phyloP scores from a whole-genome alignment of 2,797 vertebrate species.

The Podargus strigoides region DNA sequence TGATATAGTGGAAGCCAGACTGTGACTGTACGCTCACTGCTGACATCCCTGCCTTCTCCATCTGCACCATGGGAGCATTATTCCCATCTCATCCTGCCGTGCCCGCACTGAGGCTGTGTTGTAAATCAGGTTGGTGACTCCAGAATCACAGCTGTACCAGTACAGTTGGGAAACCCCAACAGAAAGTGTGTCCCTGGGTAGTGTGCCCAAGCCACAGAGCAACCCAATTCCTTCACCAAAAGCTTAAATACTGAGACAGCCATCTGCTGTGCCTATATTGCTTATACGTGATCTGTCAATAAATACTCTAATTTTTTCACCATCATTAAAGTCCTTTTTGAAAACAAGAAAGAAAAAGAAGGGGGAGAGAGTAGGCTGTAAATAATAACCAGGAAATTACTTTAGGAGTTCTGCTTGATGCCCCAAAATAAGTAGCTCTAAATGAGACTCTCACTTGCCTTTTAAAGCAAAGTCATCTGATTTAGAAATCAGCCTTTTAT shows the following conservation, averaged over 20 bases:
- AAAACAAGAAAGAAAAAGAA: background rate
- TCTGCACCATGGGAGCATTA: fast-evolving
- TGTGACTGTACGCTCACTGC: fast-evolving
- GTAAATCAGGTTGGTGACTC: background rate
- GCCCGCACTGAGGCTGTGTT: fast-evolving
- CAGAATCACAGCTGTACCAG: background rate
- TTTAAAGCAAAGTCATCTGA: background rate
- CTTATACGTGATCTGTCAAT: background rate
- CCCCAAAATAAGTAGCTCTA: background rate
- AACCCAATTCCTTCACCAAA: background rate
- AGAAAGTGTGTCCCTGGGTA: background rate
- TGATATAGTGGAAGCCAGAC: background rate
- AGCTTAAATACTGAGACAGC: background rate
- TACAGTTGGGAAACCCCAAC: background rate
- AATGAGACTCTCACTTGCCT: background rate
- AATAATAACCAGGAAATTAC: background rate
- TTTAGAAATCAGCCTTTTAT: background rate
- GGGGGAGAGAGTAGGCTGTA: background rate
- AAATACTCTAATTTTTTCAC: background rate
- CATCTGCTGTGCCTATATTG: background rate
- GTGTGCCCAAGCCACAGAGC: background rate
- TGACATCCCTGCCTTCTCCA: fast-evolving
- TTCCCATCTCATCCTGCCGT: background rate
- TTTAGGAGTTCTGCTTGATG: background rate
- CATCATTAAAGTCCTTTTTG: background rate